These are phyloP conservation scores for Alectura lathami DNA, from an alignment of 2,113 vertebrate genomes.

Conservation along the genomic window DNA sequence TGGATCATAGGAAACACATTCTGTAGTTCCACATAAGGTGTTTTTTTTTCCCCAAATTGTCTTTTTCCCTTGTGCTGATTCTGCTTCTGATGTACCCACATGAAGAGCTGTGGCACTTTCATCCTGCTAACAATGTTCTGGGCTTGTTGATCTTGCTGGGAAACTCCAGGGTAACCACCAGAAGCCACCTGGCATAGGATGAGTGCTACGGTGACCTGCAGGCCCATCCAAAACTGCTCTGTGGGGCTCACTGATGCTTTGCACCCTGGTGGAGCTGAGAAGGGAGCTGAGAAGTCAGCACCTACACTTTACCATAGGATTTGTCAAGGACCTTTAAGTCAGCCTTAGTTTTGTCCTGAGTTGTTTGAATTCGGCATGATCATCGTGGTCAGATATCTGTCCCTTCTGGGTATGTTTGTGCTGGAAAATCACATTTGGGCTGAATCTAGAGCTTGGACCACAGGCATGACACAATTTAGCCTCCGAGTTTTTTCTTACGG, in stretches of 20 bases:
- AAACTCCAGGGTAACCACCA: too few species aligned
- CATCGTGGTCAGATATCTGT: neutral
- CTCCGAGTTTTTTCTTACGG: neutral
- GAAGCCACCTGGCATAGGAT: neutral
- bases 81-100: too few species aligned
- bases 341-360: neutral
- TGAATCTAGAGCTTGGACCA: neutral
- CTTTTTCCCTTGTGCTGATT: neutral
- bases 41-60: neutral
- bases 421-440: neutral
- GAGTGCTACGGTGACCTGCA: neutral
- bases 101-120: neutral
- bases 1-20: neutral
- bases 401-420: neutral
- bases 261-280: neutral
- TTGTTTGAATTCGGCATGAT: neutral
- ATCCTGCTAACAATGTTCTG: neutral
- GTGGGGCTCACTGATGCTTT: neutral
- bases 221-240: too few species aligned
- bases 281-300: neutral
- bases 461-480: rapidly evolving
- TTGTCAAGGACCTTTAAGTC: neutral
- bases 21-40: neutral
- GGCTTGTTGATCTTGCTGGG: neutral
- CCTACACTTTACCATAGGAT: neutral